Evolutionary conservation across 2,888 invertebrate species (phyloP), one percentile per base, ranked within the genome.

Genomic region (Apodemia duryi): DNA sequence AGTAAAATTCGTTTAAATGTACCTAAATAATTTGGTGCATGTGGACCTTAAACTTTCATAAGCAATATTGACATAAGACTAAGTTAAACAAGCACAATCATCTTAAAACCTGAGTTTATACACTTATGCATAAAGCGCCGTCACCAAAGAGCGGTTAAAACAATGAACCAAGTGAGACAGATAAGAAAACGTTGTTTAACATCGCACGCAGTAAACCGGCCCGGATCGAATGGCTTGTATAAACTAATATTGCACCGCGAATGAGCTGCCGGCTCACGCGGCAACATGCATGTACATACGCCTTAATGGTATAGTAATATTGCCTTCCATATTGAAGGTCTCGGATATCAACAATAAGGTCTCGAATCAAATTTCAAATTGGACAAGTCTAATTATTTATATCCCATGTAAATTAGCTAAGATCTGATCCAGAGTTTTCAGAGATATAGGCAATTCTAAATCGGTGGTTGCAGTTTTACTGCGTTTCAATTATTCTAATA

Each of bases 101-200:
- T 57, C 32, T 32, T 13, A 57, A 57, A 57, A 57, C 57, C 35
- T 29, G 57, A 57, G 57, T 57, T 32, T 21, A 21, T 21, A 21
- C 21, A 21, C 21, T 21, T 21, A 57, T 29, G 13, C 35, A 2
- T 10, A 35, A 32, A 13, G 32, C 13, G 11, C 57, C 57, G 29
- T 35, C 32, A 13, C 11, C 13, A 11, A 29, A 46, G 46, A 54
- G 54, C 54, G 57, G 57, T 6, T 11, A 57, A 29, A 57, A 57
- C 57, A 60, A 60, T 60, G 57, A 51, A 51, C 57, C 13, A 60
- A 35, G 6, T 60, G 9, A 49, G 5, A n/a, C 6, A 32, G 57
- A 57, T 57, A 11, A 60, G 57, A 60, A 35, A 60, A 11, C 6
- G 13, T 60, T 60, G 57, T 60, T 60, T 60, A n/a, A n/a, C 32